phyloP scores from a whole-genome alignment of 2,888 invertebrate species.

The Caenorhabditis sp. region DNA sequence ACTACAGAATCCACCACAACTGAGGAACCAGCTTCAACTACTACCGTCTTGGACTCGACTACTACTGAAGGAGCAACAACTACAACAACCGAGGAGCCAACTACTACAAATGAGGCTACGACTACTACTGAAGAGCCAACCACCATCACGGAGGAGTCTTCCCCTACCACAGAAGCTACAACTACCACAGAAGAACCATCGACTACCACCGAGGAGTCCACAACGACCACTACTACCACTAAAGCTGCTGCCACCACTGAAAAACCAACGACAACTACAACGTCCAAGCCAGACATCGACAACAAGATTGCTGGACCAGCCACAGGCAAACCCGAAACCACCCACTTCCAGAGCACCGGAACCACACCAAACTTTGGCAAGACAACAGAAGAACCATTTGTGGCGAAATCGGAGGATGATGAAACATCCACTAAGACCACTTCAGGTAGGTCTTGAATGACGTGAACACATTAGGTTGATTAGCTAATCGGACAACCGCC shows the following conservation, averaged over 20 bases:
- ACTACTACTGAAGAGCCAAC: slow-evolving; percentile 25
- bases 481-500: slow-evolving; percentile 4
- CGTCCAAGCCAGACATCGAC: slow-evolving; percentile 23
- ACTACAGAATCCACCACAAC: slow-evolving; percentile 18
- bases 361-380: slow-evolving; percentile 50
- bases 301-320: slow-evolving; percentile 56
- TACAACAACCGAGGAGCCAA: slow-evolving; percentile 29
- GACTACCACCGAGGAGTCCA: slow-evolving; percentile 32
- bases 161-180: background rate
- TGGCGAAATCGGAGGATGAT: slow-evolving; percentile 42
- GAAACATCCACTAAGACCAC: slow-evolving; percentile 1
- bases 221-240: slow-evolving; percentile 15
- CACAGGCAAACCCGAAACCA: slow-evolving; percentile 50
- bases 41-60: background rate
- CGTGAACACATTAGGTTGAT: slow-evolving; percentile 1
- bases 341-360: slow-evolving; percentile 36
- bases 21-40: slow-evolving; percentile 10
- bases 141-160: slow-evolving; percentile 14
- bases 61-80: slow-evolving; percentile 18
- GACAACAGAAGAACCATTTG: slow-evolving; percentile 12
- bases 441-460: slow-evolving; percentile 4
- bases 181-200: slow-evolving; percentile 33
- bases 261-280: slow-evolving; percentile 2
- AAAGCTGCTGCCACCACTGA: slow-evolving; percentile 14
- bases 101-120: background rate